These are phyloP conservation scores for Apodemia mormo DNA, from an alignment of 2,888 invertebrate genomes.

Conservation along the genomic window DNA sequence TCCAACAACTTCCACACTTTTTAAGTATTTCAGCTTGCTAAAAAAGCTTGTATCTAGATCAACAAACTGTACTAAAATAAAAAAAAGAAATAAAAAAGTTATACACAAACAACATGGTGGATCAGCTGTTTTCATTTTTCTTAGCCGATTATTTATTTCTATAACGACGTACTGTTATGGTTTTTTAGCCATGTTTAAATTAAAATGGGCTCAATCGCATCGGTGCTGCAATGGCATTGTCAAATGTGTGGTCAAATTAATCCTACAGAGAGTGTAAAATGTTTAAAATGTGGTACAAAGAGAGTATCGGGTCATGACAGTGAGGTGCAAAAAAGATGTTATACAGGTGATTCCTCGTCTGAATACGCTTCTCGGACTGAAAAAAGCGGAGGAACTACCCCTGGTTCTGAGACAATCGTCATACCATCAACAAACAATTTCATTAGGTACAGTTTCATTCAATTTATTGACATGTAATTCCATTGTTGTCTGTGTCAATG, in stretches of 20 bases:
- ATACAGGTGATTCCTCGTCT: slow-evolving; percentile 66
- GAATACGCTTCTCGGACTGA: slow-evolving; percentile 67
- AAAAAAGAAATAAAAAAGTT: slow-evolving; percentile 53
- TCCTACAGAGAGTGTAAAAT: slow-evolving; percentile 91
- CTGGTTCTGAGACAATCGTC: slow-evolving; percentile 69
- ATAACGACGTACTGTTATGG: slow-evolving; percentile 75
- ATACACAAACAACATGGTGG: slow-evolving; percentile 84
- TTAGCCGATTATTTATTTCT: slow-evolving; percentile 62
- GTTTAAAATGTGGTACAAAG: slow-evolving; percentile 90
- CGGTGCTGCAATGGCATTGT: slow-evolving; percentile 96
- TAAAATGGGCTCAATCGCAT: slow-evolving; percentile 95
- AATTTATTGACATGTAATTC: slow-evolving; percentile 47
- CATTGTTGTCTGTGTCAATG: slow-evolving; percentile 62
- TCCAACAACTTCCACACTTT: too few species aligned
- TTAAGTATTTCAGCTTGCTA: too few species aligned
- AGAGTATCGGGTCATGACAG: slow-evolving; percentile 83
- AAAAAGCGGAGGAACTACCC: slow-evolving; percentile 71
- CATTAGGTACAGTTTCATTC: slow-evolving; percentile 65
- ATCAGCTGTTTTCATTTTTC: slow-evolving; percentile 83
- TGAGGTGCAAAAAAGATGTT: slow-evolving; percentile 63
- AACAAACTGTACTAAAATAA: slow-evolving; percentile 24
- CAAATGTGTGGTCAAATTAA: slow-evolving; percentile 93
- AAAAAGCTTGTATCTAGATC: background rate
- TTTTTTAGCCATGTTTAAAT: slow-evolving; percentile 80
- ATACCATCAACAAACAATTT: slow-evolving; percentile 69